phyloP scores from a whole-genome alignment of 2,888 invertebrate genomes.

The Herminia tarsipennalis region DNA sequence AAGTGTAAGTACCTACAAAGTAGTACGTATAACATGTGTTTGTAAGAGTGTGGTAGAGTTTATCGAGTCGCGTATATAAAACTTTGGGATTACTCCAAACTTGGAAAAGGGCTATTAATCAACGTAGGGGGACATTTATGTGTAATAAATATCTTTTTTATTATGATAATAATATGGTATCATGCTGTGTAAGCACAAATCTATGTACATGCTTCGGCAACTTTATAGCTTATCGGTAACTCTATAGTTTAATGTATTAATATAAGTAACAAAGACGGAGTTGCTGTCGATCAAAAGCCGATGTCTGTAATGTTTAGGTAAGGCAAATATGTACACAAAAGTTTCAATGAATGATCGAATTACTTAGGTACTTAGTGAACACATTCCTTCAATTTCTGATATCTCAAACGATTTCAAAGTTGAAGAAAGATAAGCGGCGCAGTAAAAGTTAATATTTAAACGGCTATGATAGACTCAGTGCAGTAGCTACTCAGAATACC shows the following conservation, averaged over 20 bases:
- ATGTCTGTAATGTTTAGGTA: background rate
- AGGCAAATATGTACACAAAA: background rate
- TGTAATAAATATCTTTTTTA: constrained; percentile 22
- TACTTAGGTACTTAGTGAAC: constrained; percentile 14
- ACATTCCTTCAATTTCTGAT: constrained; percentile 7
- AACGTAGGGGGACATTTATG: constrained; percentile 27
- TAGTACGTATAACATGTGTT: too few relatives aligned
- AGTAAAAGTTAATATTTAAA: too few relatives aligned
- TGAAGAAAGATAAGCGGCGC: constrained; percentile 1
- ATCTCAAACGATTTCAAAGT: constrained; percentile 16
- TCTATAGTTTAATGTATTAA: background rate
- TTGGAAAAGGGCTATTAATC: constrained; percentile 32
- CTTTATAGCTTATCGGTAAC: background rate
- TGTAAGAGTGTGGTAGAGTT: too few relatives aligned
- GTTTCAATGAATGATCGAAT: constrained; percentile 3
- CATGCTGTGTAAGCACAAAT: constrained; percentile 7
- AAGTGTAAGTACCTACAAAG: too few relatives aligned
- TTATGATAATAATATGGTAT: constrained; percentile 17
- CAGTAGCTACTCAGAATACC: constrained; percentile 10
- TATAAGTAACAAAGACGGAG: background rate
- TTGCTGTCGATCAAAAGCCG: background rate
- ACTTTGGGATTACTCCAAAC: constrained; percentile 15
- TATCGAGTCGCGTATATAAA: constrained; percentile 19
- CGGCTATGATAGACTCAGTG: constrained; percentile 14
- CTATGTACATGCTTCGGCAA: background rate